Evolutionary conservation across 2,888 invertebrate species (phyloP).

Genomic region (Ditula angustiorana): DNA sequence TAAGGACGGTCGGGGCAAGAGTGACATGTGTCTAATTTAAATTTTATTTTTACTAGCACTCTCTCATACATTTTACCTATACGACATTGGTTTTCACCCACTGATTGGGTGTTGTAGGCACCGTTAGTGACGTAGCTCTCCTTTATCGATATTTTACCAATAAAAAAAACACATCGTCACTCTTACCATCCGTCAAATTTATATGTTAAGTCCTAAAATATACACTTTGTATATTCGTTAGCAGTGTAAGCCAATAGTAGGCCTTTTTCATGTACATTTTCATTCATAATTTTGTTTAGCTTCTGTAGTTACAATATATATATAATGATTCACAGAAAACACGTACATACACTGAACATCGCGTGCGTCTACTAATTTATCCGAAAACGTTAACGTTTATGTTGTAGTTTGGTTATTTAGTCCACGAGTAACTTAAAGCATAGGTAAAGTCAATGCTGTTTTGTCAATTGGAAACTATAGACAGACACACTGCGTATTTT

Average conservation of each 20-base stretch:
- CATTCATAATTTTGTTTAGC: neutral
- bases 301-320: neutral
- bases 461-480: neutral
- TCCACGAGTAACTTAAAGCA: neutral
- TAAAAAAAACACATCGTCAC: neutral
- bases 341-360: neutral
- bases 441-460: neutral
- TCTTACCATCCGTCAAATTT: too few species aligned
- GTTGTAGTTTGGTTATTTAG: neutral
- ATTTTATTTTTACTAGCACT: too few species aligned
- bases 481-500: too few species aligned
- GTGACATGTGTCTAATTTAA: neutral
- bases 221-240: neutral
- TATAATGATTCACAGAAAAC: neutral
- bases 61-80: too few species aligned
- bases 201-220: too few species aligned
- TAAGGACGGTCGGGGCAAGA: neutral
- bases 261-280: neutral
- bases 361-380: neutral
- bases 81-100: neutral
- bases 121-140: neutral
- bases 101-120: neutral
- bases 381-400: too few species aligned
- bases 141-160: neutral
- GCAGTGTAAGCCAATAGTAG: neutral